Base-by-base conservation (phyloP, 2,797 vertebrate genomes). In the Danio jaintianensis region DNA sequence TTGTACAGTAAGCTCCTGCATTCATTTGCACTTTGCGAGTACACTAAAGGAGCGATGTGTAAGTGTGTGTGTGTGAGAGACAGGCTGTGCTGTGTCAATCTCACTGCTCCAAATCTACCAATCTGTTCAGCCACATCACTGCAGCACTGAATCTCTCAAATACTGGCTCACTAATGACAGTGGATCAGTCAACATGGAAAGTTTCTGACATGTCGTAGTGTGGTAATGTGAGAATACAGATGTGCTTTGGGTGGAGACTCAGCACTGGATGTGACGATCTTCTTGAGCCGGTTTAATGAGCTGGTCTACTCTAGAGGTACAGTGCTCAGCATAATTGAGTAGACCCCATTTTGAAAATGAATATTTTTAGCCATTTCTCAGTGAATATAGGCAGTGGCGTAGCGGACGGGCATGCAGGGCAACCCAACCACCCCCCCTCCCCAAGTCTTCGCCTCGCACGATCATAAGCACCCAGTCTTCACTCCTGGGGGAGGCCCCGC, bases 101-200 rank as follows among this genome's bases (percentile, higher is more conserved):
- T 90, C 88, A 89, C 89, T 58, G 83, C 79, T 75, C 70, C 71
- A 85, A 71, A 82, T 80, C 83, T 78, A 70, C 82, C 85, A 92
- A 92, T 93, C 93, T 93, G 91, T 91, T 93, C 92, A 90, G 92
- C 91, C 91, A 82, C 91, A 91, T 91, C 83, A 81, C 81, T 82
- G 76, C 66, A 83, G 82, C 81, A 83, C 71, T 78, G 64, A 38
- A n/a, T 52, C 61, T 68, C 72, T 64, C 50, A 64, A 36, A 70
- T 47, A 72, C 42, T 63, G 22, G 29, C 48, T 74, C 68, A 29
- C 56, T 68, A 53, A 52, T 42, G 48, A 45, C 7, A 20, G 2
- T 16, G 8, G 73, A 53, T 42, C n/a, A 75, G 61, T 63, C 16
- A 42, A 58, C 18, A 15, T 48, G 20, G 42, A 66, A 4, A 40